Evolutionary conservation across 2,113 vertebrate species (phyloP).

Genomic region (rat (Rattus norvegicus)): GRCr8 NC_086029.1:17789001-17789500

Average conservation of each 20-base stretch:
- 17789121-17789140: background rate
- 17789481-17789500: background rate
- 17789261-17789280: conserved; percentile 15
- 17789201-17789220: background rate
- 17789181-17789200: background rate
- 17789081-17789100: background rate
- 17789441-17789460: background rate
- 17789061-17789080: background rate
- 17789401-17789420: background rate
- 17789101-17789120: background rate
- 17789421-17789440: background rate
- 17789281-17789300: conserved; percentile 34
- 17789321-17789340: background rate
- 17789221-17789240: background rate
- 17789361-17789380: background rate
- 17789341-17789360: background rate
- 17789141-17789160: background rate
- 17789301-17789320: background rate
- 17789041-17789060: background rate
- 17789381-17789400: background rate
- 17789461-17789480: background rate
- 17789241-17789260: background rate
- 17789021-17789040: background rate
- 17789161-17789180: background rate
- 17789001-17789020: background rate